A percentile compares a stretch with the other conserved stretches of the same genome.
Evolutionary conservation across 2,888 invertebrate genomes (phyloP).

Genomic region (Stenchaetothrips biformis): DNA sequence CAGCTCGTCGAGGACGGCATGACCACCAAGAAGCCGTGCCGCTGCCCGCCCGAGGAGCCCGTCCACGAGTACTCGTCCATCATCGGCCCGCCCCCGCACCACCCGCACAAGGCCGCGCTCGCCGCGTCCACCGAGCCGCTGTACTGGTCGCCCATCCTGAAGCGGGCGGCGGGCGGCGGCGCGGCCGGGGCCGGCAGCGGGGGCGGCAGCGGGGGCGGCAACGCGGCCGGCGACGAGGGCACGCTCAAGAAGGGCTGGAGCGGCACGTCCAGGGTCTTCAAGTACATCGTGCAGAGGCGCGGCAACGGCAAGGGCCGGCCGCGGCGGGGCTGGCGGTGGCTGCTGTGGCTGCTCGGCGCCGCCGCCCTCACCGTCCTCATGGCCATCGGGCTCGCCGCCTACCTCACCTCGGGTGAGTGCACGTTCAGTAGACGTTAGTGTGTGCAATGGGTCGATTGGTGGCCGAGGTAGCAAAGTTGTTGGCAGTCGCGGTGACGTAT

Average conservation of each 20-base stretch:
- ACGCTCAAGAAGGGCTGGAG: constrained; percentile 11
- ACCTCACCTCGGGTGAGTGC: not conserved
- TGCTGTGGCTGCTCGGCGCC: not conserved
- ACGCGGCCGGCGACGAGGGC: constrained; percentile 7
- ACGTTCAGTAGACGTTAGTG: too few species aligned
- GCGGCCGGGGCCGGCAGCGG: not conserved
- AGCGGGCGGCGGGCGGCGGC: not conserved
- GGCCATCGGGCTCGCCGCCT: constrained; percentile 6
- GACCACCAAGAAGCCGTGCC: constrained; percentile 10
- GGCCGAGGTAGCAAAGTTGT: too few species aligned
- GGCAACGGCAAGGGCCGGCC: not conserved
- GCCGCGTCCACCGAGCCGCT: constrained; percentile 17
- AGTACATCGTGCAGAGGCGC: constrained; percentile 15
- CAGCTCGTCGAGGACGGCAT: not conserved
- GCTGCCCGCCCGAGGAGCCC: constrained; percentile 16
- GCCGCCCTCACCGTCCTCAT: not conserved
- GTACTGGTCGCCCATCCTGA: constrained; percentile 4
- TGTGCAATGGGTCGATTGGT: too few species aligned
- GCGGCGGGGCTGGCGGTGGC: not conserved
- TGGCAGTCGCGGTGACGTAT: not conserved
- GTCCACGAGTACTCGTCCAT: constrained; percentile 19
- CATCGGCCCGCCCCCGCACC: not conserved
- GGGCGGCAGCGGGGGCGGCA: not conserved
- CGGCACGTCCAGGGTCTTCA: constrained; percentile 14
- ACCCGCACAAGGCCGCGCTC: constrained; percentile 14